phyloP scores from a whole-genome alignment of 2,888 invertebrate species.

The Elmis aenea region DNA sequence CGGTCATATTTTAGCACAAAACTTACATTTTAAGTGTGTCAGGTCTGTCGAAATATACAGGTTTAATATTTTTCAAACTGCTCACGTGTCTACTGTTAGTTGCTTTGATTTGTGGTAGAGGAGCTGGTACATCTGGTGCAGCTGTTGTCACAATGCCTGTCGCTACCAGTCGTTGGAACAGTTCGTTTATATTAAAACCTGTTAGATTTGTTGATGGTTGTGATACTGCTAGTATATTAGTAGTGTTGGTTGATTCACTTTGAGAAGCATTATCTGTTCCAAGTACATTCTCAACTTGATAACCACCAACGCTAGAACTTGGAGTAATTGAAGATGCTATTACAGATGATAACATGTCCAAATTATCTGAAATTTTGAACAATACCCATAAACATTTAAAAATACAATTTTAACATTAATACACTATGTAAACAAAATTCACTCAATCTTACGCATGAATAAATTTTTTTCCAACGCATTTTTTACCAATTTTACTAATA shows the following conservation, averaged over 20 bases:
- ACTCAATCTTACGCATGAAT: no score
- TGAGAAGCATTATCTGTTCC: slow-evolving; percentile 5
- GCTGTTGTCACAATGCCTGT: slow-evolving; percentile 67
- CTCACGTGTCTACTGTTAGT: slow-evolving; percentile 1
- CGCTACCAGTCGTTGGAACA: slow-evolving; percentile 80
- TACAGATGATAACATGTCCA: slow-evolving; percentile 63
- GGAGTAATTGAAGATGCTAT: slow-evolving; percentile 59
- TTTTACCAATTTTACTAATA: no score
- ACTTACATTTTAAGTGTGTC: slow-evolving; percentile 70
- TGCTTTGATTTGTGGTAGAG: slow-evolving; percentile 7
- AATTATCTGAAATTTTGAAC: slow-evolving; percentile 46
- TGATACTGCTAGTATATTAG: background rate
- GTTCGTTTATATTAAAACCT: slow-evolving; percentile 74
- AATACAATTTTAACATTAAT: no score
- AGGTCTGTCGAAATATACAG: slow-evolving; percentile 62
- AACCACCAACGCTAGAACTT: slow-evolving; percentile 50
- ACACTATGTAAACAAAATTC: no score
- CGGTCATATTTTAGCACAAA: background rate
- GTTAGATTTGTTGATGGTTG: slow-evolving; percentile 31
- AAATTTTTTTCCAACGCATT: no score
- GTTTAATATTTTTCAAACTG: slow-evolving; percentile 47
- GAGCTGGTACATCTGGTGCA: slow-evolving; percentile 27
- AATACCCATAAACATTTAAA: no score
- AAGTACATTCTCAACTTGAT: slow-evolving; percentile 48
- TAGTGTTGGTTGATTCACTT: background rate